Evolutionary conservation across 2,888 invertebrate genomes (phyloP).

Genomic region (Eupithecia subumbrata): DNA sequence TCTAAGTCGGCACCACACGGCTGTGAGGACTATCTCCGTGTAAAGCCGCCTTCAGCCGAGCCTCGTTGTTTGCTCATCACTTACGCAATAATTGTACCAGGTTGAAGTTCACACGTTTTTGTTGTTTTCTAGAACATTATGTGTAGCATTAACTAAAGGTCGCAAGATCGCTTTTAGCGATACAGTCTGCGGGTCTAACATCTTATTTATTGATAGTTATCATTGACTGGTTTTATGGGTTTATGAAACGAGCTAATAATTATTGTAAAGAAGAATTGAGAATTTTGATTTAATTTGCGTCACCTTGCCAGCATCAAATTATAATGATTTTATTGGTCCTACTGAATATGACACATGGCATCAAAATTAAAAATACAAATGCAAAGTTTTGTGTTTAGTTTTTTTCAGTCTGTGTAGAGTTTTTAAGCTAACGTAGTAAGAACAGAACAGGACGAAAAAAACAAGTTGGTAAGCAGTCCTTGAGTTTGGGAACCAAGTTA

Average conservation of each 20-base stretch:
- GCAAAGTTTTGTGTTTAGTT: not conserved
- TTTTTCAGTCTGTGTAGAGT: too few relatives aligned
- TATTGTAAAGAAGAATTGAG: not conserved
- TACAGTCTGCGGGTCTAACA: constrained; percentile 24
- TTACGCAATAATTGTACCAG: constrained; percentile 46
- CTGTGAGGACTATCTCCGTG: constrained; percentile 10
- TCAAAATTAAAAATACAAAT: not conserved
- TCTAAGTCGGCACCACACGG: too few relatives aligned
- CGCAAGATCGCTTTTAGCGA: constrained; percentile 30
- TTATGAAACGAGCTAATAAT: not conserved
- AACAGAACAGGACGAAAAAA: not conserved
- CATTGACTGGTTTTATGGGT: constrained; percentile 2
- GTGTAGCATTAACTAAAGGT: constrained; percentile 38
- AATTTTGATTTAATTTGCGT: not conserved
- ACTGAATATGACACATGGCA: not conserved
- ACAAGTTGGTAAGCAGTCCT: not conserved
- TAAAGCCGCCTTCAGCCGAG: constrained; percentile 13
- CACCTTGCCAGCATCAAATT: not conserved
- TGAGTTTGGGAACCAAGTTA: not conserved
- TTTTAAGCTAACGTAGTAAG: not conserved
- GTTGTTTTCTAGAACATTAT: constrained; percentile 40
- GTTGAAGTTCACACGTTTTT: constrained; percentile 47
- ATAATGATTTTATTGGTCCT: not conserved
- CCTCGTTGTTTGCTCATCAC: constrained; percentile 31
- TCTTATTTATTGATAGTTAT: constrained; percentile 24